A percentile compares a stretch with the other conserved stretches of the same genome.
Conservation (phyloP, 1,140 invertebrate genomes). For the Nephila pilipes region DNA sequence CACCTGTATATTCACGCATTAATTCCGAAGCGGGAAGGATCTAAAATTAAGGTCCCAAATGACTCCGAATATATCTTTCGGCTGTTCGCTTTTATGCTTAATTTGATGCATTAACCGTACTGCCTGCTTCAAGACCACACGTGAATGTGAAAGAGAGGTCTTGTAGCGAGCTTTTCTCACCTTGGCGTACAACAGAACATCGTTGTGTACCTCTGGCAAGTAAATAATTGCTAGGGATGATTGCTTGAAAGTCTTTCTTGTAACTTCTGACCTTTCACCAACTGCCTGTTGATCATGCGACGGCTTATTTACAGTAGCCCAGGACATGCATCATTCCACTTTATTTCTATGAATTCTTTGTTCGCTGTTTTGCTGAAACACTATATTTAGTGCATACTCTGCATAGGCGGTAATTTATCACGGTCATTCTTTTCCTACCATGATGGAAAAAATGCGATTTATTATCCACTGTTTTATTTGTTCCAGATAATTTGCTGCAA, state of each 20-base stretch:
- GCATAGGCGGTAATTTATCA: not conserved
- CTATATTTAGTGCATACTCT: not conserved
- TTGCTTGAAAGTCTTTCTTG: not conserved
- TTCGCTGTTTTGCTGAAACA: not conserved
- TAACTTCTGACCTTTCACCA: not conserved
- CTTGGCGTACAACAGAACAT: not conserved
- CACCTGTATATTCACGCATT: slow-evolving; percentile 54
- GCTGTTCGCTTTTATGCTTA: slow-evolving; percentile 49
- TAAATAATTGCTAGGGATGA: not conserved
- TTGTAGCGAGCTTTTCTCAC: not conserved
- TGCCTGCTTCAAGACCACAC: not conserved
- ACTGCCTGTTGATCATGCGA: not conserved
- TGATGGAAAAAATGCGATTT: no score
- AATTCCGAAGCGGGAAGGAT: slow-evolving; percentile 38
- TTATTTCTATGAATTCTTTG: not conserved
- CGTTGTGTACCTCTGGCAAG: not conserved
- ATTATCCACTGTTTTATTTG: no score
- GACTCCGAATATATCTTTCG: slow-evolving; percentile 45
- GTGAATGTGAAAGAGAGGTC: not conserved
- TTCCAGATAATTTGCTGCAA: no score
- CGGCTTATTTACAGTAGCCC: slow-evolving; percentile 5
- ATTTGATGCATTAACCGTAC: slow-evolving; percentile 34
- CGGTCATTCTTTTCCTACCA: not conserved
- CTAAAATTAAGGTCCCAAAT: slow-evolving; percentile 61
- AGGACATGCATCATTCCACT: not conserved